These are phyloP conservation scores for Scalopus aquaticus DNA, from an alignment of 2,113 vertebrate species.

Conservation along the genomic window DNA sequence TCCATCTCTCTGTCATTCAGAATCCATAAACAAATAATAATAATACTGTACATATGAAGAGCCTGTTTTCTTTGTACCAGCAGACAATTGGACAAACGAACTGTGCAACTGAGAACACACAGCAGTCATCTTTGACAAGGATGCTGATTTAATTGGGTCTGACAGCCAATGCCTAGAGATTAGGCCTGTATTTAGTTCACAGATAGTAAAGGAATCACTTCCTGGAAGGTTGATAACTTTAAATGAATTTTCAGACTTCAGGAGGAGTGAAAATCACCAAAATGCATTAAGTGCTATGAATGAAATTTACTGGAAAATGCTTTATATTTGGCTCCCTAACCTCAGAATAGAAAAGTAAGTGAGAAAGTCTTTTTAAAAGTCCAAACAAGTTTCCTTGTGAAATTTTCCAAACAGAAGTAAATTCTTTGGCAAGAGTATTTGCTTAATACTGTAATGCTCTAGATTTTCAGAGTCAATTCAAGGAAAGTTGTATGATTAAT, in stretches of 20 bases:
- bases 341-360: background rate
- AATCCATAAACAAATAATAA: background rate
- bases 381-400: background rate
- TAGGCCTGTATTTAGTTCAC: background rate
- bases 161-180: background rate
- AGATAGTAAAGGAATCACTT: background rate
- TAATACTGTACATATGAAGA: background rate
- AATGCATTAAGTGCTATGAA: background rate
- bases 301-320: background rate
- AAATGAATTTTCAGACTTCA: background rate
- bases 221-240: background rate
- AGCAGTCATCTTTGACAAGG: background rate
- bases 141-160: background rate
- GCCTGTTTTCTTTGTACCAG: background rate
- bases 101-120: background rate
- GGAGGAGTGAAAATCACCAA: background rate
- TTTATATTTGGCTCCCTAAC: background rate
- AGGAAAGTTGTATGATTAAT: background rate
- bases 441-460: background rate
- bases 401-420: background rate
- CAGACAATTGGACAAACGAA: background rate
- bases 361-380: background rate
- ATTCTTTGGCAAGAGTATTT: background rate
- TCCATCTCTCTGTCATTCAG: background rate
- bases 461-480: background rate